Evolutionary conservation across 1,140 invertebrate species (phyloP), one percentile per base, ranked within the genome.

Genomic region (Calephelis virginiensis): DNA sequence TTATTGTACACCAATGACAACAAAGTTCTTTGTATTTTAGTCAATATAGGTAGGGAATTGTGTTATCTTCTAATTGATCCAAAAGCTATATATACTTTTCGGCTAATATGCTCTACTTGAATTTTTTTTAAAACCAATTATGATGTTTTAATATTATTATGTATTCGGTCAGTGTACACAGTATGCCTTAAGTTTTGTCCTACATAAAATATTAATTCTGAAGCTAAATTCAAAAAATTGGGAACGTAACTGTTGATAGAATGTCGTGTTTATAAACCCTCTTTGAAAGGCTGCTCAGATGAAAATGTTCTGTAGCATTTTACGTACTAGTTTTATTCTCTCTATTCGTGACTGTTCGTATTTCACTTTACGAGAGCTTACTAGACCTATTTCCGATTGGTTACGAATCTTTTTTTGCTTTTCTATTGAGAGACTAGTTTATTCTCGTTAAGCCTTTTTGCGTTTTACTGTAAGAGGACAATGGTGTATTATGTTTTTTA

Each of bases 341-440:
- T 59, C 28, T 17, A 38, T 59, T 59, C 53, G 53, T 59, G 11
- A 59, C 53, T 59, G 53, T 59, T 59, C 11, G 53, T 59, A 59
- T 59, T 59, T 59, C 53, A 59, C 53, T 59, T 59, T 59, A 38
- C 53, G 28, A 59, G 53, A 59, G 53, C 53, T 59, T 59, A 59
- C 53, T 59, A 59, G 53, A 59, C 53, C 53, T 59, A 59, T 59
- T 59, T 59, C 53, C 53, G 53, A 59, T 59, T 59, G 53, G 53
- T 59, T 59, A 59, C 53, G 37, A 59, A 59, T 59, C 53, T 59
- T 59, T 56, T 43, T 59, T 59, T 59, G 37, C 53, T 59, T 59
- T 59, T 59, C 28, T 59, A 37, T 38, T 59, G 53, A 43, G 40
- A 9, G 40, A 43, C 53, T 11, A 59, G 53, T 59, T 17, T 59